Conservation (phyloP, 2,113 vertebrate genomes). For the Zosterops hypoxanthus region DNA sequence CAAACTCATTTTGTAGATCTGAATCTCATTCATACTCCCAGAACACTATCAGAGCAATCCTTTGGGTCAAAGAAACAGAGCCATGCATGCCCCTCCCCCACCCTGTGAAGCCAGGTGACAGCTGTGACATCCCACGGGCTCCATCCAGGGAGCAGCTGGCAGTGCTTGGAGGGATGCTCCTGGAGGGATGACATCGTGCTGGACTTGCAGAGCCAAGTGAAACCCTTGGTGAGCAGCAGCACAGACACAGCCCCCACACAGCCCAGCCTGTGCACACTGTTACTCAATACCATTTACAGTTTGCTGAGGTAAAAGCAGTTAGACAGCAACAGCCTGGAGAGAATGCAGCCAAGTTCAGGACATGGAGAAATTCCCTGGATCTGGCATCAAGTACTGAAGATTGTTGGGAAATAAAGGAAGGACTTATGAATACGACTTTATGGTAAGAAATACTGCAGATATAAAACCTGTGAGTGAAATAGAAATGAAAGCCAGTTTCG, state of each 20-base stretch:
- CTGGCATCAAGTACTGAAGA: background rate
- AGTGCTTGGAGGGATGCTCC: background rate
- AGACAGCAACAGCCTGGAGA: background rate
- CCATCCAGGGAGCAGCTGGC: background rate
- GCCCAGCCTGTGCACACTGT: background rate
- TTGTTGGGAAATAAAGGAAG: too few species aligned
- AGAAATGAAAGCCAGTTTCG: too few species aligned
- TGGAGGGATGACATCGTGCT: rapidly evolving
- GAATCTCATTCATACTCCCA: background rate
- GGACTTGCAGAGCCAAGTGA: background rate
- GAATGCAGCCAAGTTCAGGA: background rate
- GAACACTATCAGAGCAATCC: background rate
- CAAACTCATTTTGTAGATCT: background rate
- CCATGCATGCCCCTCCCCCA: too few species aligned
- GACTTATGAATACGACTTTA: too few species aligned
- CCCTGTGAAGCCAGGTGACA: background rate
- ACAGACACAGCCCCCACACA: background rate
- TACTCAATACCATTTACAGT: background rate
- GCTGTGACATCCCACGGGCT: background rate
- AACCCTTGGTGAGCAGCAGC: background rate
- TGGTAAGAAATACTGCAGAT: too few species aligned
- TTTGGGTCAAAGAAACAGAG: background rate
- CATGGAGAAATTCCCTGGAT: background rate
- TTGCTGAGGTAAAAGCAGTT: background rate
- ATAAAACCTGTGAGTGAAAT: too few species aligned